A percentile compares a stretch with the other conserved stretches of the same genome.
These are phyloP conservation scores for Lerista edwardsae DNA, from an alignment of 2,797 vertebrate genomes.

Conservation along the genomic window DNA sequence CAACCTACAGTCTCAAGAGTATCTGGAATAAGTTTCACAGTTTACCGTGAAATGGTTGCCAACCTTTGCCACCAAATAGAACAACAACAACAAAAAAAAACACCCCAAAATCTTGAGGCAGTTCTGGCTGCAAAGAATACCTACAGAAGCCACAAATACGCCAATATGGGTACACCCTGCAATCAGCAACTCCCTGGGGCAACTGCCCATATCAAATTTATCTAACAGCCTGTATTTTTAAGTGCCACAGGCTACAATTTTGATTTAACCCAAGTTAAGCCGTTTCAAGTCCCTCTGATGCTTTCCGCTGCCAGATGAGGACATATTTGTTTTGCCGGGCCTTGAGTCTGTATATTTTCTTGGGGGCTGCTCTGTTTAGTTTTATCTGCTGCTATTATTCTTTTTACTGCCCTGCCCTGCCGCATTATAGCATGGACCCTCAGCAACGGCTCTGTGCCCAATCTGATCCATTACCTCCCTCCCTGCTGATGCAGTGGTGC, in stretches of 20 bases:
- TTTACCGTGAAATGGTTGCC: background rate
- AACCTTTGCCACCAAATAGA: background rate
- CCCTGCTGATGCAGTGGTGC: too few species aligned
- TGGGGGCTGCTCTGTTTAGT: too few species aligned
- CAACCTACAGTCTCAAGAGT: background rate
- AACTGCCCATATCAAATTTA: background rate
- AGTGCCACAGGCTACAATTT: background rate
- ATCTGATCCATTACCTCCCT: too few species aligned
- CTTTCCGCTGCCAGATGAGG: too few species aligned
- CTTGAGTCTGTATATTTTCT: too few species aligned
- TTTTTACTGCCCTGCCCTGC: too few species aligned
- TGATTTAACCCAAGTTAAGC: background rate
- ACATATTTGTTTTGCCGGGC: too few species aligned
- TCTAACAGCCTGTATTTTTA: background rate
- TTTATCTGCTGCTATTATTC: too few species aligned
- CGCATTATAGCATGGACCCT: too few species aligned
- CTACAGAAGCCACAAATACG: background rate
- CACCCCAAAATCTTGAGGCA: background rate
- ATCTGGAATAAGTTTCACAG: background rate
- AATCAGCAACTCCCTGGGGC: background rate
- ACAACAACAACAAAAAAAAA: too few species aligned
- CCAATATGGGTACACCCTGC: background rate
- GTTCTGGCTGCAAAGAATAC: background rate
- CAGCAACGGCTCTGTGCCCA: too few species aligned
- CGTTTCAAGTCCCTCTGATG: background rate